Conservation (phyloP, 2,797 vertebrate species). For the Pantherophis alleghaniensis region DNA sequence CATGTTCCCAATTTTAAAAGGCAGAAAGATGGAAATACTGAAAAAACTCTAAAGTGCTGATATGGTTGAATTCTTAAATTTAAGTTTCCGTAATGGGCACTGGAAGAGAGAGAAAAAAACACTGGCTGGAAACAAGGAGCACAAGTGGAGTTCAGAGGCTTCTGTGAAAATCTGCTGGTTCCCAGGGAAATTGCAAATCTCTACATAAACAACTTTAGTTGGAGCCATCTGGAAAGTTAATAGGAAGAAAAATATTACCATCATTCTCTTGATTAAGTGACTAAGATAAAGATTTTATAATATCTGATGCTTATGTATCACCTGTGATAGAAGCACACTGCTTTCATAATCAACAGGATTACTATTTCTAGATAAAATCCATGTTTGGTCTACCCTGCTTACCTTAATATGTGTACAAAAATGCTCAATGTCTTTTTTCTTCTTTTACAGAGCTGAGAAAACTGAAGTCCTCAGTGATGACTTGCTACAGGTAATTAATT, state of each 20-base stretch:
- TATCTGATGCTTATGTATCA: accelerated
- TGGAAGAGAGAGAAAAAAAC: not conserved
- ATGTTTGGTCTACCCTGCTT: not conserved
- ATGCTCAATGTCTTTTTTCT: constrained; percentile 12
- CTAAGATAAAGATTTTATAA: accelerated
- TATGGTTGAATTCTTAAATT: not conserved
- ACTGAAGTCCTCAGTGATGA: constrained; percentile 99
- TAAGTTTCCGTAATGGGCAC: not conserved
- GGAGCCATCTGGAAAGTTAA: not conserved
- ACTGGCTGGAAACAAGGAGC: not conserved
- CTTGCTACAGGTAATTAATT: constrained; percentile 86
- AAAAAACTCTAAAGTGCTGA: not conserved
- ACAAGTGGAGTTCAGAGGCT: not conserved
- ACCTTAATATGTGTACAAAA: not conserved
- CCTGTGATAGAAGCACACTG: accelerated
- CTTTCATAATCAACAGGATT: not conserved
- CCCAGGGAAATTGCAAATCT: not conserved
- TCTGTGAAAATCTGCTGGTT: not conserved
- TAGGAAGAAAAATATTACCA: not conserved
- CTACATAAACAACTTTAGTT: not conserved
- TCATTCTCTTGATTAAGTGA: not conserved
- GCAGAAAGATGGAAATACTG: not conserved
- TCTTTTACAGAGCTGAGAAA: constrained; percentile 90
- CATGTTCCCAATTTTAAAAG: not conserved
- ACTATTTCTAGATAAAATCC: no score